phyloP scores from a whole-genome alignment of 2,797 vertebrate species.

The Fundulus diaphanus region DNA sequence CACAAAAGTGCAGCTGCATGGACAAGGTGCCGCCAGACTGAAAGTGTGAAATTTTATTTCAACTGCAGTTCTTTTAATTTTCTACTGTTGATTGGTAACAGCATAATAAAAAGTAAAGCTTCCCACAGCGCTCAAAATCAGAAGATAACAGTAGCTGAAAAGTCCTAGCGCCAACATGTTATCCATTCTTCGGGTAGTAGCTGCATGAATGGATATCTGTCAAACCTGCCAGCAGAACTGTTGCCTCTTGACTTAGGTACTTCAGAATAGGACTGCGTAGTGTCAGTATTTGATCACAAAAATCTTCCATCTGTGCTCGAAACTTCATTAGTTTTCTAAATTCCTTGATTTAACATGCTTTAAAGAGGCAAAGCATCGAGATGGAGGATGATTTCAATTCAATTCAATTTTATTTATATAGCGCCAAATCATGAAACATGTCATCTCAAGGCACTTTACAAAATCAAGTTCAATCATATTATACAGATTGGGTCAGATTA shows the following conservation, averaged over 20 bases:
- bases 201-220: constrained; percentile 13
- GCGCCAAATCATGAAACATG: no score
- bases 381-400: no score
- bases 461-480: no score
- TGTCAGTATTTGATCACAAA: background rate
- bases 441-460: no score
- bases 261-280: background rate
- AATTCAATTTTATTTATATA: no score
- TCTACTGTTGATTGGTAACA: constrained; percentile 51
- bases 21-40: constrained; percentile 36
- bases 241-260: background rate
- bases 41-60: constrained; percentile 53
- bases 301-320: background rate
- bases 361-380: background rate
- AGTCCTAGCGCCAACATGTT: background rate
- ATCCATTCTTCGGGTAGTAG: constrained; percentile 2
- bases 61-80: constrained; percentile 50
- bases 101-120: constrained; percentile 11
- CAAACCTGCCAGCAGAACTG: background rate
- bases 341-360: background rate
- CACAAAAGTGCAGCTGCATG: constrained; percentile 63
- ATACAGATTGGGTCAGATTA: no score
- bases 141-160: background rate
- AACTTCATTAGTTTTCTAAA: background rate
- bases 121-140: background rate